Evolutionary conservation across 2,888 invertebrate species (phyloP).

Genomic region (Iselma pallidipennis): DNA sequence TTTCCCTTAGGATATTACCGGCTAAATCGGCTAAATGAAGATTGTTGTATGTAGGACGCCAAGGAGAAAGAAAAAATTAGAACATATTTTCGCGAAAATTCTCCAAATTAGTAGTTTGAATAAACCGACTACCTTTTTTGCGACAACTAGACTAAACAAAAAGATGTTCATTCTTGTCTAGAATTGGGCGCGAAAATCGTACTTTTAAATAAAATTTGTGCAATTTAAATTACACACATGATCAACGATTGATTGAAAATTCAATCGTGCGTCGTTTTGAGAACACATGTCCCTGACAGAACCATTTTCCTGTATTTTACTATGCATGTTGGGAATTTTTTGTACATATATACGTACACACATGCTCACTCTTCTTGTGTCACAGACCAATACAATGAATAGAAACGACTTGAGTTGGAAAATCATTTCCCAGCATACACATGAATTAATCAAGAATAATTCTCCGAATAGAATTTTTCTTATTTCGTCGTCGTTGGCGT

Average conservation of each 20-base stretch:
- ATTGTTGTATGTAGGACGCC: background rate
- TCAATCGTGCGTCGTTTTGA: slow-evolving; percentile 38
- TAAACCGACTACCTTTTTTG: no score
- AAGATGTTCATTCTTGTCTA: background rate
- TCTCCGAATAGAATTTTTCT: background rate
- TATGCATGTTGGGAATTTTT: slow-evolving; percentile 11
- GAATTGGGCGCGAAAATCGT: background rate
- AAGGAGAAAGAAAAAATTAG: no score
- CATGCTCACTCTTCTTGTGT: background rate
- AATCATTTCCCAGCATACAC: background rate
- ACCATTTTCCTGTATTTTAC: slow-evolving; percentile 29
- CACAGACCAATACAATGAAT: background rate
- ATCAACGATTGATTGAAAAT: slow-evolving; percentile 43
- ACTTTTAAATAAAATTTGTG: background rate
- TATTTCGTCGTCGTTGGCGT: no score
- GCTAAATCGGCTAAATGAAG: background rate
- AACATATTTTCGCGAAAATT: no score
- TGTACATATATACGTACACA: background rate
- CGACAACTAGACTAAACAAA: no score
- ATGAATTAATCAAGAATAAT: background rate
- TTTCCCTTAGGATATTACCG: background rate
- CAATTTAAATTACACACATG: slow-evolving; percentile 45
- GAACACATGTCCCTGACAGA: slow-evolving; percentile 40
- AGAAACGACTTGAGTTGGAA: background rate
- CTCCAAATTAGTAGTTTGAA: no score